These are phyloP conservation scores for Porites lobata DNA, from an alignment of 92 coral and sea anemone species.

Conservation along the genomic window DNA sequence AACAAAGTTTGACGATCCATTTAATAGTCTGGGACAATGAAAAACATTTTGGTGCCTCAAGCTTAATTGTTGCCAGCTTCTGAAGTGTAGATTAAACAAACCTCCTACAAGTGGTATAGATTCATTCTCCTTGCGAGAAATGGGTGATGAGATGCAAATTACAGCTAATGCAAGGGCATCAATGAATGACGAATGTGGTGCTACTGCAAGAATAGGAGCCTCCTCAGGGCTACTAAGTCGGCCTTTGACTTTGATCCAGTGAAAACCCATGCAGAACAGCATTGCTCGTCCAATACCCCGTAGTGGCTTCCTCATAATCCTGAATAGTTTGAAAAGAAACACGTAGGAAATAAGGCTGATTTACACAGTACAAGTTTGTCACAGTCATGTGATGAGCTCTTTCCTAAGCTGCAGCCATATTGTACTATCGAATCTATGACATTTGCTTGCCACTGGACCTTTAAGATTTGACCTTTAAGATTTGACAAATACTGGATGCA, in stretches of 20 bases:
- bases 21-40: too few relatives aligned
- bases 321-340: background rate
- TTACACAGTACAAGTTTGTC: too few relatives aligned
- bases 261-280: slow-evolving; percentile 83
- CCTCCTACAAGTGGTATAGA: slow-evolving; percentile 83
- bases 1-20: too few relatives aligned
- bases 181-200: slow-evolving; percentile 85
- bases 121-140: slow-evolving; percentile 84
- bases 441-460: too few relatives aligned
- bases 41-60: too few relatives aligned
- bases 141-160: slow-evolving; percentile 69
- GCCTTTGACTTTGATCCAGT: slow-evolving; percentile 88
- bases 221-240: slow-evolving; percentile 75
- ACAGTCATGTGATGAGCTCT: too few relatives aligned
- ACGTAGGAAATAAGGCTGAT: background rate
- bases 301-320: slow-evolving; percentile 69
- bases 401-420: too few relatives aligned
- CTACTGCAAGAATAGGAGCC: slow-evolving; percentile 77
- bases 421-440: too few relatives aligned
- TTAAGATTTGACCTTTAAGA: too few relatives aligned
- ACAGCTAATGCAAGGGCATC: slow-evolving; percentile 80
- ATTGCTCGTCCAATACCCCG: slow-evolving; percentile 76
- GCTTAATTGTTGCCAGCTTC: too few relatives aligned
- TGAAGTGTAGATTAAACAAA: slow-evolving; percentile 12
- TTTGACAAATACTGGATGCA: too few relatives aligned